Evolutionary conservation across 2,888 invertebrate species (phyloP), one percentile per base, ranked within the genome.

Genomic region (Lypha dubia): DNA sequence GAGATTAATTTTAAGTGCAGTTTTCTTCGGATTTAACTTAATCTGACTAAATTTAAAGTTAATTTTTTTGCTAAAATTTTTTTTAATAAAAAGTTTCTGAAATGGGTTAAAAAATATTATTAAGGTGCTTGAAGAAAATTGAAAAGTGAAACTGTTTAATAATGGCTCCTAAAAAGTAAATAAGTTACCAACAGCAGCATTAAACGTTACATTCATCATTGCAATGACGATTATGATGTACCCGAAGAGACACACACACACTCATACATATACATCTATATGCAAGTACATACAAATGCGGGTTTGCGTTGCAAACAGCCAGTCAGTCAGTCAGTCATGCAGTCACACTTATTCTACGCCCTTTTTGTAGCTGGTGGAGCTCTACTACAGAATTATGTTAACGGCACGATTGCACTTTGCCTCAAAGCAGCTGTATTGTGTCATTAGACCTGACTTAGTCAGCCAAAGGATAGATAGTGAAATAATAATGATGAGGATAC

Each of bases 71-170:
- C n/a, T n/a, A n/a, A n/a, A n/a, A n/a, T n/a, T n/a, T n/a, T n/a
- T n/a, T n/a, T n/a, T n/a, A n/a, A 20, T n/a, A 20, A 49, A 17
- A 53, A 35, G 0, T 13, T 7, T n/a, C n/a, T 56, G 4, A 17
- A 38, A 67, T 24, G 63, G 53, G 74, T 79, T 79, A 79, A 68
- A n/a, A 22, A 15, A 9, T 9, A 17, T 17, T 17, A 46, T n/a
- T 44, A 38, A 22, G 2, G 41, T 53, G 56, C 58, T 67, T 51
- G 28, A 49, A 58, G 41, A 67, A 65, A 81, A 80, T 80, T 71
- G 60, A 68, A 84, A 84, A 84, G 84, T 70, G 84, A 84, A 84
- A 84, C 80, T 80, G 53, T 67, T 67, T 71, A 67, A 84, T 84
- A 35, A 67, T 80, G 76, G 71, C 60, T 71, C 15, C 60, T 63